phyloP scores from a whole-genome alignment of 2,113 vertebrate genomes.

The Prunella himalayana region DNA sequence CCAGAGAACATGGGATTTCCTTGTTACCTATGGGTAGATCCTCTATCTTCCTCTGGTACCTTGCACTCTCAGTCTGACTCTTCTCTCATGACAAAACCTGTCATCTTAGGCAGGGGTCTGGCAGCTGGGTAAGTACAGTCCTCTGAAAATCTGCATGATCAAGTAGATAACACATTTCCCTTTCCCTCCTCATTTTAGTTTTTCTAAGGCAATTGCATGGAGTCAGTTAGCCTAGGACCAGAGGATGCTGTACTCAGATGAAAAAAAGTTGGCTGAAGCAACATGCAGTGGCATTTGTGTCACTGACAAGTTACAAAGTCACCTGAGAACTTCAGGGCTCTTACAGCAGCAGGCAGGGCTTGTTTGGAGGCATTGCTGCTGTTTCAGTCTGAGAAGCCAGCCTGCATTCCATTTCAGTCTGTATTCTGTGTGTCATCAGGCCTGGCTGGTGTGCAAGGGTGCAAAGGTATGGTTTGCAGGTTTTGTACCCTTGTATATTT shows the following conservation, averaged over 20 bases:
- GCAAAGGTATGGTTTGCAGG: neutral
- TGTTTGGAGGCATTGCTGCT: neutral
- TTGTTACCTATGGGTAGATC: neutral
- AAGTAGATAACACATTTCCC: neutral
- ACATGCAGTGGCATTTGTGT: neutral
- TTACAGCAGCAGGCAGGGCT: neutral
- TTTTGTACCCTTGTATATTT: neutral
- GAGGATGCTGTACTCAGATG: neutral
- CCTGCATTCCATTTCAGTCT: neutral
- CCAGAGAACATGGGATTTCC: neutral
- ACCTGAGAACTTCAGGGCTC: neutral
- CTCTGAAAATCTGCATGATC: neutral
- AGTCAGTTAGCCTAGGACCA: neutral
- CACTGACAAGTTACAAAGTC: neutral
- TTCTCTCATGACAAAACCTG: neutral
- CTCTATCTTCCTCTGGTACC: neutral
- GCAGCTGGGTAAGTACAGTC: neutral
- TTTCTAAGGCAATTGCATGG: neutral
- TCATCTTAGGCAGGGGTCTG: neutral
- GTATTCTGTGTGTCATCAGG: neutral
- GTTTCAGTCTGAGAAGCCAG: neutral
- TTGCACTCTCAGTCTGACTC: neutral
- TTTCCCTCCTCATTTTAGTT: neutral
- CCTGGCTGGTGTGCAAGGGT: neutral
- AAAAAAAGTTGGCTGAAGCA: neutral